Conservation (phyloP, 2,797 vertebrate genomes). For the Sebastes hubbsi region DNA sequence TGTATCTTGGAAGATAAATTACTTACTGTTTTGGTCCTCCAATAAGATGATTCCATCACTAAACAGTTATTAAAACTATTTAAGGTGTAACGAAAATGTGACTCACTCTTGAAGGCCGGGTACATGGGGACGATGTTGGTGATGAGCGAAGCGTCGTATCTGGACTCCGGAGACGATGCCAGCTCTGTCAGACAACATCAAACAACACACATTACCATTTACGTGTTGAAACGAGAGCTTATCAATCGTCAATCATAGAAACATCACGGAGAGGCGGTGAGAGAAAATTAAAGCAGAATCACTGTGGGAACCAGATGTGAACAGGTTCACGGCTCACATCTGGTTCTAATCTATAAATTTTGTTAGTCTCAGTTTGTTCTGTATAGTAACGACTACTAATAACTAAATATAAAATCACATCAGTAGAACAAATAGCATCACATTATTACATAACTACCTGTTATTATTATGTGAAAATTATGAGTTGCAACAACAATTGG, state of each 20-base stretch:
- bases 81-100: not conserved
- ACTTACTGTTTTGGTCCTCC: not conserved
- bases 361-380: too few relatives aligned
- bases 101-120: conserved; percentile 96
- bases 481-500: too few relatives aligned
- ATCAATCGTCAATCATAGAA: not conserved
- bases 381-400: too few relatives aligned
- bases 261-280: not conserved
- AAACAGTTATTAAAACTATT: too few relatives aligned
- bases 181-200: conserved; percentile 84
- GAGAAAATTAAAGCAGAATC: not conserved
- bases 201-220: not conserved
- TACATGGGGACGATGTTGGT: conserved; percentile 96
- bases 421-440: not conserved
- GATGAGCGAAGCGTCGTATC: conserved; percentile 91
- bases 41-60: not conserved
- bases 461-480: not conserved
- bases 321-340: too few relatives aligned
- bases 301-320: not conserved
- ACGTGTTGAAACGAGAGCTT: not conserved
- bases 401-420: too few relatives aligned
- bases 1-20: not conserved
- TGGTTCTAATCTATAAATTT: too few relatives aligned
- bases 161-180: conserved; percentile 88
- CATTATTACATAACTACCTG: not conserved